Conservation (phyloP, 2,113 vertebrate genomes). For the Rhea pennata region DNA sequence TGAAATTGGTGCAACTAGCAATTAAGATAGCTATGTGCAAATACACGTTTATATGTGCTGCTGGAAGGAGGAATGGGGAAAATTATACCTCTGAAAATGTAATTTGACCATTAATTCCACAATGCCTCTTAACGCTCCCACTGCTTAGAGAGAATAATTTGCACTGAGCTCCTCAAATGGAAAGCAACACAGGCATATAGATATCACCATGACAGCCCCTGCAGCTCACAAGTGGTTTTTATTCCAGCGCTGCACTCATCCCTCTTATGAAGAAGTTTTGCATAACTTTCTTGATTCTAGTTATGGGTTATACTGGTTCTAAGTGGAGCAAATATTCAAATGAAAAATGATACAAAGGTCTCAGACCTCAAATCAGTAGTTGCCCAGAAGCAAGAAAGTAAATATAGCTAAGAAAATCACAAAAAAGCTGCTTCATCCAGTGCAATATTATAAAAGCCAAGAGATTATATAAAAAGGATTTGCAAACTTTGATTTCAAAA, state of each 20-base stretch:
- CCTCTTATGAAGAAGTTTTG: conserved; percentile 7
- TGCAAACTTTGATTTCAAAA: conserved; percentile 51
- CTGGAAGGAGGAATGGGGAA: conserved; percentile 7
- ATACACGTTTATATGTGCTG: not conserved
- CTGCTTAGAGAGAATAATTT: not conserved
- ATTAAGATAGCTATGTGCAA: not conserved
- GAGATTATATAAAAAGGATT: conserved; percentile 56
- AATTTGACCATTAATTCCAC: not conserved
- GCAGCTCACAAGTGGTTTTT: not conserved
- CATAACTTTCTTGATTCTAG: not conserved
- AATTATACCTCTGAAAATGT: not conserved
- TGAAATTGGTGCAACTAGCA: not conserved
- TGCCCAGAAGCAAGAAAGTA: conserved; percentile 30
- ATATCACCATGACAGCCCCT: not conserved
- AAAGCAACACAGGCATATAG: not conserved
- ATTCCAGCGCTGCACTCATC: not conserved
- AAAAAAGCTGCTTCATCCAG: conserved; percentile 53
- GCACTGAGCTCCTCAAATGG: not conserved
- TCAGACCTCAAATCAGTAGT: not conserved
- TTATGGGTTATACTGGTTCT: not conserved
- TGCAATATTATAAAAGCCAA: conserved; percentile 54
- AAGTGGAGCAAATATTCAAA: not conserved
- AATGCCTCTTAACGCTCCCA: not conserved
- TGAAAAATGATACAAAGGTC: not conserved
- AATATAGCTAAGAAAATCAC: not conserved